These are phyloP conservation scores for Saturnia japonica DNA, from an alignment of 2,888 invertebrate genomes.

Conservation along the genomic window DNA sequence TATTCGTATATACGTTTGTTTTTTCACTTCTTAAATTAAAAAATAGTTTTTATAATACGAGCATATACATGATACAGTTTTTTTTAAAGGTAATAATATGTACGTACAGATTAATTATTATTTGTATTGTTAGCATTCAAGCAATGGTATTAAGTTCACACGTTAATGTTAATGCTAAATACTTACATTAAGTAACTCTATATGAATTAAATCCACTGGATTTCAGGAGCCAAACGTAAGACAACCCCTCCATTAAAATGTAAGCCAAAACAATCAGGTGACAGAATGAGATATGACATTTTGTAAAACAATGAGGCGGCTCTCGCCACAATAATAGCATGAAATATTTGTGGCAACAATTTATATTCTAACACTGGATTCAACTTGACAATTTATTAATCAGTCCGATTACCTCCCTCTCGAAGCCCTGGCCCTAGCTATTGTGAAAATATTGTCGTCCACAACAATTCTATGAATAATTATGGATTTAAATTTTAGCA, in stretches of 20 bases:
- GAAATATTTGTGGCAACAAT: constrained; percentile 81
- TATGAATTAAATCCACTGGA: constrained; percentile 40
- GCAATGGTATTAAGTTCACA: not conserved
- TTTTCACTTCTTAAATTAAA: no score
- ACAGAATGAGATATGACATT: constrained; percentile 79
- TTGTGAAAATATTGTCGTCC: constrained; percentile 80
- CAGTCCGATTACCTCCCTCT: constrained; percentile 80
- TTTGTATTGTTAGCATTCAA: not conserved
- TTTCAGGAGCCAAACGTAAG: constrained; percentile 41
- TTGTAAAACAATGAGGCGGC: constrained; percentile 78
- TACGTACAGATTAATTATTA: not conserved
- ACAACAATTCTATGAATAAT: constrained; percentile 82
- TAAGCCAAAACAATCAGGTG: constrained; percentile 75
- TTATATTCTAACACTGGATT: constrained; percentile 80
- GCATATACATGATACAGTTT: no score
- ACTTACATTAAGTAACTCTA: constrained; percentile 13
- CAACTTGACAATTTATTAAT: constrained; percentile 83
- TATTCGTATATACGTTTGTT: no score
- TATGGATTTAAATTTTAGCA: constrained; percentile 81
- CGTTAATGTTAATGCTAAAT: not conserved
- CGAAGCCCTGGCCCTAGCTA: constrained; percentile 63
- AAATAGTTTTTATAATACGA: no score
- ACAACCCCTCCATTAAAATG: constrained; percentile 53
- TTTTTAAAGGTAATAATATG: no score
- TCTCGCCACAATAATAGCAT: constrained; percentile 74